Evolutionary conservation across 37 sponge, comb jelly and placozoan genomes (phyloP), one percentile per base, ranked within the genome.

Genomic region (Axinella damicornis): DNA sequence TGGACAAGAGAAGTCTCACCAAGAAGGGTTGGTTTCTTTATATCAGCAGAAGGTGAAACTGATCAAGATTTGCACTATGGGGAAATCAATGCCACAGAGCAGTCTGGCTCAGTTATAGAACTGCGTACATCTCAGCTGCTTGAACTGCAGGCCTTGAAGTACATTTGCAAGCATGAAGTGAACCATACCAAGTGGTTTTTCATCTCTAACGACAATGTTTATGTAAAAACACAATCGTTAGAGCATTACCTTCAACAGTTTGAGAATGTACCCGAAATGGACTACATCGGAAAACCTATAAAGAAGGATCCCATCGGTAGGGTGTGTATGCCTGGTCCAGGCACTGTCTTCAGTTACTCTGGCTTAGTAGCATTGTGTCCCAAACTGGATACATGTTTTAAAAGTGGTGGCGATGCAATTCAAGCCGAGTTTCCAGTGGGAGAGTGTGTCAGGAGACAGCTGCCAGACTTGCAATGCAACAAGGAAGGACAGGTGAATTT

Each of bases 141-240:
- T 12, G 68, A 81, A 27, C 24, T 69, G 12, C 35, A 71, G 9
- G 71, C 35, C 5, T 28, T 81, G 38, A 53, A 21, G 53, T 35
- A 81, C 57, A 16, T 81, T 20, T 84, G 85, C 56, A 65, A 67
- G 11, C 24, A 75, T 31, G 4, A 65, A 57, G 11, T 84, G 38
- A 84, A 84, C 57, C 36, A 77, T 24, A 67, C 57, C 11, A 74
- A 84, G 33, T 84, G 85, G 85, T 68, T 67, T 32, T 67, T 84
- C 59, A 38, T 84, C 28, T 55, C 67, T 12, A 27, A 46, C 20
- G 69, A 56, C 58, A 54, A 65, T 41, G 69, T 75, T 31, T 84
- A 84, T 76, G 57, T 84, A 21, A 84, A 84, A 28, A 74, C 77
- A 41, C 68, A 53, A 0, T 35, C 46, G 9, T 66, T 84, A 36